A percentile compares a stretch with the other conserved stretches of the same genome.
phyloP scores from a whole-genome alignment of 2,113 vertebrate species.

The Coryphaenoides rupestris region DNA sequence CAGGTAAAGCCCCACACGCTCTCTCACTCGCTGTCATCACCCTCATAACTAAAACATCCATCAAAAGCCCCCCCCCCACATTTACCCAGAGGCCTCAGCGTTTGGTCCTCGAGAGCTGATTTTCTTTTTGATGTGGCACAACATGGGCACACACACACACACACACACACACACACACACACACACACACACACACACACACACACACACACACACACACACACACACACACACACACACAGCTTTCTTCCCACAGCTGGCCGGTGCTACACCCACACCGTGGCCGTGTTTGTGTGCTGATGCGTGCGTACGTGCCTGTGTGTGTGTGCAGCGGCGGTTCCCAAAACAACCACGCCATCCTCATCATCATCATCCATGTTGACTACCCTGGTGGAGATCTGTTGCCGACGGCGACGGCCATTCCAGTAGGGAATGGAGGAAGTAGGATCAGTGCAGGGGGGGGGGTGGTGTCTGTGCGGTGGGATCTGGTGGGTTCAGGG shows the following conservation, averaged over 20 bases:
- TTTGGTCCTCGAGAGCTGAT: no score
- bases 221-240: no score
- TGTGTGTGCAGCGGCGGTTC: conserved; percentile 28
- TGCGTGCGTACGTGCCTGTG: no score
- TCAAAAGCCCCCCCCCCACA: no score
- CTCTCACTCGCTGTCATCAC: not conserved
- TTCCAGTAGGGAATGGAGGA: conserved; percentile 22
- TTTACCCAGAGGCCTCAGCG: no score
- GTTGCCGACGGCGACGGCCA: not conserved
- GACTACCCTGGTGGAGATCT: conserved; percentile 10
- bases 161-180: no score
- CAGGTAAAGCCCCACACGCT: conserved; percentile 73
- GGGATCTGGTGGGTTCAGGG: not conserved
- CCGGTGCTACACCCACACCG: no score
- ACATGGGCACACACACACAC: no score
- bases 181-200: no score
- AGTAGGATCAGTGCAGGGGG: conserved; percentile 1
- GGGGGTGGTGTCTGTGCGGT: not conserved
- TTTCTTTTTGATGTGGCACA: no score
- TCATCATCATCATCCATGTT: conserved; percentile 29
- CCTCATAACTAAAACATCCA: not conserved
- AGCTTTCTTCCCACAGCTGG: not conserved
- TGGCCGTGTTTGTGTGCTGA: no score
- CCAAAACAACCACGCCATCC: conserved; percentile 6
- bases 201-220: no score